Percentiles rank a stretch among this genome's conserved stretches.
These are phyloP conservation scores for Drosophila fuyamai DNA, from an alignment of 1,140 invertebrate species.

Conservation along the genomic window DNA sequence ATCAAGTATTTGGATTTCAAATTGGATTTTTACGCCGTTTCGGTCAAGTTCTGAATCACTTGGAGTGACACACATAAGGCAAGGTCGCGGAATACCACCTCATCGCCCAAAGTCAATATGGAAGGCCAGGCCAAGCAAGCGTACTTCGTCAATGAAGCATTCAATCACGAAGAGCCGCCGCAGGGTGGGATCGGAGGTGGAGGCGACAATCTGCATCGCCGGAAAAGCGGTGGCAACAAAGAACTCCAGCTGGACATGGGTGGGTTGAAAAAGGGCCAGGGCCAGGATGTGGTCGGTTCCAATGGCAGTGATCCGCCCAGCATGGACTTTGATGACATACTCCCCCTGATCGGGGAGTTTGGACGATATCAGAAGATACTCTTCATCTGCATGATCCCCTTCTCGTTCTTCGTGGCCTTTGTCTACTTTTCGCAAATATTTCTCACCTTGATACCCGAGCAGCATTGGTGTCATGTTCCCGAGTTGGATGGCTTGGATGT, in stretches of 20 bases:
- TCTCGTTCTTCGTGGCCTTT: slow-evolving; percentile 93
- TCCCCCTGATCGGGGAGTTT: slow-evolving; percentile 94
- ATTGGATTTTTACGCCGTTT: slow-evolving; percentile 31
- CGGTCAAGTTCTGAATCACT: slow-evolving; percentile 62
- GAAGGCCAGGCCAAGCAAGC: slow-evolving; percentile 78
- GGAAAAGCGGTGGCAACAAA: slow-evolving; percentile 71
- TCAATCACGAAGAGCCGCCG: slow-evolving; percentile 58
- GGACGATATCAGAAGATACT: slow-evolving; percentile 94
- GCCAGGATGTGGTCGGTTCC: slow-evolving; percentile 13
- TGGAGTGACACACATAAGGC: slow-evolving; percentile 65
- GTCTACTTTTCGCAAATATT: slow-evolving; percentile 95
- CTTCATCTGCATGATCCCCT: slow-evolving; percentile 94
- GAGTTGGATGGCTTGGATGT: slow-evolving; percentile 88
- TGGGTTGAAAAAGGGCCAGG: slow-evolving; percentile 46
- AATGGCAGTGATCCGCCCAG: slow-evolving; percentile 26
- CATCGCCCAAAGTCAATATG: slow-evolving; percentile 40
- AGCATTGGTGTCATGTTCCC: slow-evolving; percentile 91
- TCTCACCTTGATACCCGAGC: slow-evolving; percentile 91
- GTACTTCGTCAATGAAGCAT: slow-evolving; percentile 80
- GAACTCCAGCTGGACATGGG: slow-evolving; percentile 66
- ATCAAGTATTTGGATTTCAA: slow-evolving; percentile 41
- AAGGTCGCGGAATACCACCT: slow-evolving; percentile 43
- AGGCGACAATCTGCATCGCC: slow-evolving; percentile 62
- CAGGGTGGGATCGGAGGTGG: slow-evolving; percentile 24
- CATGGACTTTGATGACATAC: slow-evolving; percentile 93